phyloP scores from a whole-genome alignment of 2,113 vertebrate species.

The Solenodon paradoxus region DNA sequence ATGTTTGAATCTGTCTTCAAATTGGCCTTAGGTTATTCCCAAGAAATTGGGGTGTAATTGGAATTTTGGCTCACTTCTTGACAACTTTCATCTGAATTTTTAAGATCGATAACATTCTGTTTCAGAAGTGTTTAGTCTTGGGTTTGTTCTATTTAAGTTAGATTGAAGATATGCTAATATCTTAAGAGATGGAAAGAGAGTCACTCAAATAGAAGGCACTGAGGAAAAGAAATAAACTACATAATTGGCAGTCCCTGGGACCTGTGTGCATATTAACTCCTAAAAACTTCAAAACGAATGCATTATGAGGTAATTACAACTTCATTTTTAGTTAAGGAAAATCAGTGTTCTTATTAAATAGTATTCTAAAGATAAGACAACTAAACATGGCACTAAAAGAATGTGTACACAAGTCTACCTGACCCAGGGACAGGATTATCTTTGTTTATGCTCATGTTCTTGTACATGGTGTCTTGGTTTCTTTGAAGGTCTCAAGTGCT shows the following conservation, averaged over 20 bases:
- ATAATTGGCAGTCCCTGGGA: background rate
- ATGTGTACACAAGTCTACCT: background rate
- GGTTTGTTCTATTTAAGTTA: background rate
- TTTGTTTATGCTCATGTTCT: too few species aligned
- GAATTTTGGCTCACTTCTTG: background rate
- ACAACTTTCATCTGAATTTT: background rate
- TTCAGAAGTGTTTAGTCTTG: background rate
- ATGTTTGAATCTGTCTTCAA: background rate
- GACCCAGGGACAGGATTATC: background rate
- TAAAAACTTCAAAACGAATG: background rate
- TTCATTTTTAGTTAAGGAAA: background rate
- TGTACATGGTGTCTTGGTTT: background rate
- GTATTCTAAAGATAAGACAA: background rate
- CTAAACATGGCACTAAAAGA: background rate
- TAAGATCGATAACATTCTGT: background rate
- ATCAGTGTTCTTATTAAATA: background rate
- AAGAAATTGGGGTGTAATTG: background rate
- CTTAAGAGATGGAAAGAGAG: background rate
- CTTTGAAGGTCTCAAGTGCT: background rate
- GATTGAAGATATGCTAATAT: background rate
- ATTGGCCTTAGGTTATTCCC: background rate
- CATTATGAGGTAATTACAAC: background rate
- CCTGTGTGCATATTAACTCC: background rate
- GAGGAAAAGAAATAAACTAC: background rate
- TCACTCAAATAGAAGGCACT: background rate